Evolutionary conservation across 2,797 vertebrate species (phyloP).

Genomic region (Hafferia zeledoni): DNA sequence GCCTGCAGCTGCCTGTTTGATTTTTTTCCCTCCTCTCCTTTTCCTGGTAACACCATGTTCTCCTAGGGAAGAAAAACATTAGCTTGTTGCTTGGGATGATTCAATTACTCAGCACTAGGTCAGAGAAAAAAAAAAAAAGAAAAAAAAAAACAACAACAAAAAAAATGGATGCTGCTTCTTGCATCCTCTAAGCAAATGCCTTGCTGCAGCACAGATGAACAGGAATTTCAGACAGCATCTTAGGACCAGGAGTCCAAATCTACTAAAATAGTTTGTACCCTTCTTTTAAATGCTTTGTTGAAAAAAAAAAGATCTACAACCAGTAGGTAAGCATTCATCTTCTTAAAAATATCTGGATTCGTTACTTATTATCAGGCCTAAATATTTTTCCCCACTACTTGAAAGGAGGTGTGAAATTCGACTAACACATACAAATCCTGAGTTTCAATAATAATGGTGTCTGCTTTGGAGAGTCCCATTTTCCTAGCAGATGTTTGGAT

Average conservation of each 20-base stretch:
- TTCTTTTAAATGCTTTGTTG: neutral
- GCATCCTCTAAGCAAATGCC: neutral
- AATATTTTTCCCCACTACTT: neutral
- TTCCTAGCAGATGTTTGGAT: neutral
- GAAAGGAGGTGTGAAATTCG: neutral
- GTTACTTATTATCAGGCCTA: neutral
- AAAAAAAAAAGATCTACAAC: neutral
- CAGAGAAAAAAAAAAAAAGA: constrained; percentile 12
- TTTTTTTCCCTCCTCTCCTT: neutral
- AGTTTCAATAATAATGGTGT: neutral
- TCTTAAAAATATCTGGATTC: neutral
- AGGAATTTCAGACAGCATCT: neutral
- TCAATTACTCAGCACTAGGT: constrained; percentile 49
- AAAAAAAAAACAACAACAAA: neutral
- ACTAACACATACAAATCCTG: neutral
- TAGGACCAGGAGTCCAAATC: neutral
- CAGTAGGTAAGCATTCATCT: neutral
- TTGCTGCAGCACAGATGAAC: neutral
- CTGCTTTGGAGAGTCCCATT: neutral
- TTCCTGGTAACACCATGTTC: constrained; percentile 37
- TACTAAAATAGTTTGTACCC: neutral
- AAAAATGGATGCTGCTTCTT: constrained; percentile 1
- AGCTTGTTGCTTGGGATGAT: constrained; percentile 35
- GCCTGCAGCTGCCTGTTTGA: constrained; percentile 16
- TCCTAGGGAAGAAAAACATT: constrained; percentile 31